Evolutionary conservation across 2,888 invertebrate species (phyloP).

Genomic region (Agyllia agylla): DNA sequence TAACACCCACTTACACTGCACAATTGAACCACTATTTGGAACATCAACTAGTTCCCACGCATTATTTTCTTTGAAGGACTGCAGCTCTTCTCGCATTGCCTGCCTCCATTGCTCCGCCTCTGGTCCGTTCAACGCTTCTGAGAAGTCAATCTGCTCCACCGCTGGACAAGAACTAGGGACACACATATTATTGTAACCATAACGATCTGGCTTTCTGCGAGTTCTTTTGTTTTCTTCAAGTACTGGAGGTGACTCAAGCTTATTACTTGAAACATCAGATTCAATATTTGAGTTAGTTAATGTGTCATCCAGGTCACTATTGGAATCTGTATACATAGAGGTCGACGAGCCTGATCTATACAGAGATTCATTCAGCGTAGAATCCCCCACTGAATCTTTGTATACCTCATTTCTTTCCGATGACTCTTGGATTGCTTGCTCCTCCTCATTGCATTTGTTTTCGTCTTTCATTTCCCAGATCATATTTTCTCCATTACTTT

Average conservation of each 20-base stretch:
- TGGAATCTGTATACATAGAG: not conserved
- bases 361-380: not conserved
- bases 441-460: not conserved
- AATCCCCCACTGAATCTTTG: constrained; percentile 1
- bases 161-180: not conserved
- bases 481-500: not conserved
- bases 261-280: not conserved
- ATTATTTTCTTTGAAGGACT: constrained; percentile 1
- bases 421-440: not conserved
- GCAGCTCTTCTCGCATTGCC: not conserved
- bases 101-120: not conserved
- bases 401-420: not conserved
- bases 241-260: not conserved
- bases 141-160: not conserved
- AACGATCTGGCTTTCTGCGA: not conserved
- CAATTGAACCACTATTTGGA: not conserved
- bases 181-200: not conserved
- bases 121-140: not conserved
- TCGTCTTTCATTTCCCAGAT: not conserved
- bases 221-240: not conserved
- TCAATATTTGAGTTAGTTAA: not conserved
- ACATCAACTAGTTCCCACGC: constrained; percentile 2
- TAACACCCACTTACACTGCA: constrained; percentile 17
- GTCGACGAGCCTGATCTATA: not conserved
- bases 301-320: not conserved